Evolutionary conservation across 2,797 vertebrate genomes (phyloP).

Genomic region (Girardinus metallicus): DNA sequence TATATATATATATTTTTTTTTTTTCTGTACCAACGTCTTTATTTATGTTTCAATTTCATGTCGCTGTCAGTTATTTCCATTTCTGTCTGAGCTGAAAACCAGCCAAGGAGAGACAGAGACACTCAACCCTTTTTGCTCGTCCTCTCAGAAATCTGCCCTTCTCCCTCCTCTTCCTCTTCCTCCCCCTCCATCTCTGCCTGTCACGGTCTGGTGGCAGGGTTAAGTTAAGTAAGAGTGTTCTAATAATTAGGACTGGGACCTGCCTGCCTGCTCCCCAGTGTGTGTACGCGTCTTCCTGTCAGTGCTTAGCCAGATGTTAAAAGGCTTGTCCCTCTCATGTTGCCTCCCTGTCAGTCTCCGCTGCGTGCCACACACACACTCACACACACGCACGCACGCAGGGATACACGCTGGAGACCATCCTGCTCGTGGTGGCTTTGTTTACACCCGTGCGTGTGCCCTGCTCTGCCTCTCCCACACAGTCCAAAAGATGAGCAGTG

Average conservation of each 20-base stretch:
- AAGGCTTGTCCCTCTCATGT: constrained; percentile 86
- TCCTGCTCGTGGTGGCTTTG: constrained; percentile 65
- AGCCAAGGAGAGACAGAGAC: constrained; percentile 62
- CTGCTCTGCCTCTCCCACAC: constrained; percentile 48
- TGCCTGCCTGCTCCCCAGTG: constrained; percentile 40
- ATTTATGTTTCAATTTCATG: background rate
- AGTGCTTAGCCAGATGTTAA: constrained; percentile 96
- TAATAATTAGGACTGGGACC: constrained; percentile 88
- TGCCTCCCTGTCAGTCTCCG: constrained; percentile 76
- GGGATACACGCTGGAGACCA: constrained; percentile 21
- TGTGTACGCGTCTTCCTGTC: constrained; percentile 66
- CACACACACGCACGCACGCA: constrained; percentile 12
- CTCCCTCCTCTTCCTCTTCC: constrained; percentile 40
- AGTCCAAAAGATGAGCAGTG: background rate
- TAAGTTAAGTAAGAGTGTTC: constrained; percentile 93
- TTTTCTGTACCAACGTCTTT: background rate
- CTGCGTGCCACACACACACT: constrained; percentile 56
- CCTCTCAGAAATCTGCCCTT: constrained; percentile 69
- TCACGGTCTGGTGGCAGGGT: constrained; percentile 82
- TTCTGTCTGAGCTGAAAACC: constrained; percentile 64
- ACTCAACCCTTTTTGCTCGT: constrained; percentile 70
- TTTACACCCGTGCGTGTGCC: constrained; percentile 60
- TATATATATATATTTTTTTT: too few relatives aligned
- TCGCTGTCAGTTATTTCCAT: background rate
- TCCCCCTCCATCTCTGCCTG: constrained; percentile 72